Base-by-base conservation (phyloP, 2,888 invertebrate genomes). In the Scaptomyza parva region DNA sequence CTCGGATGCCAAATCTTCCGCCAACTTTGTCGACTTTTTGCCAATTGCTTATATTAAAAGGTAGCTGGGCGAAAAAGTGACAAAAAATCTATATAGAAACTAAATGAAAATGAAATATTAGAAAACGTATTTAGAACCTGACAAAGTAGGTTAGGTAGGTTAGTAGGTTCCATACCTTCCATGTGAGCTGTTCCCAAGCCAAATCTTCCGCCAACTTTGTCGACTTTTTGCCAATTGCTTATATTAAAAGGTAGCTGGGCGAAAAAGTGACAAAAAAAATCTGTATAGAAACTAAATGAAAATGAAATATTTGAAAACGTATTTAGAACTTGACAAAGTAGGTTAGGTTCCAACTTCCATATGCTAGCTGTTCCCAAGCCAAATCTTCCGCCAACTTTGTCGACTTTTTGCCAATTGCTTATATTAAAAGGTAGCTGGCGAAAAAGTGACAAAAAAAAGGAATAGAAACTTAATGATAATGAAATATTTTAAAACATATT, bases 1-100 rank as follows among this genome's bases (percentile, higher is more conserved):
- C 72, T 80, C 84, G 66, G 80, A 68, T 88, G 86, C 77, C 75
- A 88, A 84, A 77, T 77, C 75, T 83, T 79, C 60, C 75, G 80
- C 44, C 64, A 74, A 65, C 62, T 65, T 40, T 51, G 28, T 47
- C 55, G 59, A 59, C 40, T 59, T 60, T 65, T 40, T 51, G 28
- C 50, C 55, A 63, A 59, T 45, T 59, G 43, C 41, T 53, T 53
- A 64, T 28, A 37, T 18, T 22, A 12, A 47, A 48, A 48, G 52
- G 37, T 52, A 53, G 28, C 37, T n/a, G n/a, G n/a, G n/a, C n/a
- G n/a, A n/a, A n/a, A 52, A 39, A 30, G 39, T 22, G 17, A 44
- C 22, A 53, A 28, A 47, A n/a, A n/a, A n/a, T n/a, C n/a, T n/a
- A n/a, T n/a, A n/a, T n/a, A n/a, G n/a, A n/a, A 28, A 18, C 6